Conservation (phyloP, 2,797 vertebrate genomes). For the Smutsia gigantea region DNA sequence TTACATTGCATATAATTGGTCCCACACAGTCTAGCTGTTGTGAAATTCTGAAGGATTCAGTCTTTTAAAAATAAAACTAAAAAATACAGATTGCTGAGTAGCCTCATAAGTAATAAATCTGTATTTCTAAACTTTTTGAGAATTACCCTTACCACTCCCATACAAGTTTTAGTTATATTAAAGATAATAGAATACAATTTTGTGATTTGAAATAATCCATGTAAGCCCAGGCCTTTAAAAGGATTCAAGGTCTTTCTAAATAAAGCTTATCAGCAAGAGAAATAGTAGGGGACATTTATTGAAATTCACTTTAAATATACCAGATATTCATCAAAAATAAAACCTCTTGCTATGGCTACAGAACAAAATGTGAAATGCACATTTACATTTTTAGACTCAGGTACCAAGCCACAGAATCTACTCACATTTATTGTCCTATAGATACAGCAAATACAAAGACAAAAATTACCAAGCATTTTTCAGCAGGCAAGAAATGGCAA, state of each 20-base stretch:
- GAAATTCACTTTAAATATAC: not conserved
- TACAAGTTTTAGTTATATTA: not conserved
- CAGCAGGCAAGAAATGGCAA: not conserved
- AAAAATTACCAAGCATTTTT: constrained; percentile 54
- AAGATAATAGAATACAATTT: not conserved
- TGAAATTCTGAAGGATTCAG: not conserved
- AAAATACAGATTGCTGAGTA: not conserved
- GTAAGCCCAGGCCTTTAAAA: not conserved
- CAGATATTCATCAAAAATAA: not conserved
- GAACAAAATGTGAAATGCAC: not conserved
- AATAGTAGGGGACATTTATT: not conserved
- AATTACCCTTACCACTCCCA: not conserved
- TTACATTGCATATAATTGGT: not conserved
- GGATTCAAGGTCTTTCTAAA: not conserved
- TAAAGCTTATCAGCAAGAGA: not conserved
- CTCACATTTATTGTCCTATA: not conserved
- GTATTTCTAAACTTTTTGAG: not conserved
- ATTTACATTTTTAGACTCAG: not conserved
- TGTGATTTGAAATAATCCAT: not conserved
- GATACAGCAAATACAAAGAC: not conserved
- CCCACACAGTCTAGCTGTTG: not conserved
- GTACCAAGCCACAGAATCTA: not conserved
- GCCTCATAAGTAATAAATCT: not conserved
- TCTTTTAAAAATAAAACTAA: constrained; percentile 1
- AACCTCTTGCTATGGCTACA: not conserved